Conservation (phyloP, 2,113 vertebrate species). For the Bujurquina vittata region DNA sequence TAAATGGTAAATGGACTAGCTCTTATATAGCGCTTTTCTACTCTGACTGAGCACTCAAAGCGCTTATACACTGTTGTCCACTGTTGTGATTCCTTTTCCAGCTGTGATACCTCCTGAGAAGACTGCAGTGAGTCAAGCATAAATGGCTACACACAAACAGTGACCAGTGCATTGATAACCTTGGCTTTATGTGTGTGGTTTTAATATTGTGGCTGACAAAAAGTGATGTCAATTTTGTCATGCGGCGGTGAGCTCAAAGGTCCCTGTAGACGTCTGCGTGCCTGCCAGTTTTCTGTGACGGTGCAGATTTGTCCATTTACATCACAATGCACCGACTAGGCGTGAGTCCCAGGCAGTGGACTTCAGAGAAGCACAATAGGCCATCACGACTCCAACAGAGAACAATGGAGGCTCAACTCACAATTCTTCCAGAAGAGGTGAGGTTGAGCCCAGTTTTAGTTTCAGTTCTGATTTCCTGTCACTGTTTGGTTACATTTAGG, state of each 20-base stretch:
- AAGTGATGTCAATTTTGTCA: fast-evolving
- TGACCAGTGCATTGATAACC: fast-evolving
- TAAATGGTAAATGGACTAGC: too few species aligned
- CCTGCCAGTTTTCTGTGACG: background rate
- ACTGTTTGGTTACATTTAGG: background rate
- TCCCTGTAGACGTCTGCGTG: background rate
- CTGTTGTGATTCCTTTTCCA: background rate
- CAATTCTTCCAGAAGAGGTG: background rate
- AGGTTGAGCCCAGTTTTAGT: background rate
- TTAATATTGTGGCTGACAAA: background rate
- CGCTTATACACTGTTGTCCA: too few species aligned
- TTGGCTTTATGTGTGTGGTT: background rate
- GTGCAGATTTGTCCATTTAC: background rate
- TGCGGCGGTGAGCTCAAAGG: background rate
- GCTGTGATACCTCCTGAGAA: background rate
- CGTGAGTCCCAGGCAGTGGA: background rate
- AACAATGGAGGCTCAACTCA: fast-evolving
- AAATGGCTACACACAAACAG: background rate
- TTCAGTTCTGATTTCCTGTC: background rate
- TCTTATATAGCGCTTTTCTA: too few species aligned
- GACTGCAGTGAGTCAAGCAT: background rate
- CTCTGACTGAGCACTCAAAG: too few species aligned
- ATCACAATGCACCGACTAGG: background rate
- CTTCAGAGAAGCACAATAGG: too few species aligned
- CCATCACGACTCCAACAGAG: too few species aligned